Conservation (phyloP, 2,113 vertebrate genomes). For the Podilymbus podiceps region DNA sequence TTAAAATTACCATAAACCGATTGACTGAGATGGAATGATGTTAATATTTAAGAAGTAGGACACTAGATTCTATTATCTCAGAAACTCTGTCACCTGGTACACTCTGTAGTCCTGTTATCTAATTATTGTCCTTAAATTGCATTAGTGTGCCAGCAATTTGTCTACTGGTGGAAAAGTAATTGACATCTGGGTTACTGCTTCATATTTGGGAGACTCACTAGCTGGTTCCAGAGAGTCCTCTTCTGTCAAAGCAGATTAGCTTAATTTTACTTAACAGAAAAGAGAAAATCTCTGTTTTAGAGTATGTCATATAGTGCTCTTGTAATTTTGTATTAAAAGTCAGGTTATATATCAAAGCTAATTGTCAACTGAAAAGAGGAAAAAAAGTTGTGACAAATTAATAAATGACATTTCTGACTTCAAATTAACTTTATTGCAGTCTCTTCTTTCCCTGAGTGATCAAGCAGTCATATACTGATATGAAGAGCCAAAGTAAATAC, state of each 20-base stretch:
- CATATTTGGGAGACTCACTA: constrained; percentile 72
- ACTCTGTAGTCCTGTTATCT: constrained; percentile 81
- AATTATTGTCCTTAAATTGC: constrained; percentile 82
- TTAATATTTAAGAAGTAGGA: constrained; percentile 83
- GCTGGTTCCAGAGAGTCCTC: constrained; percentile 69
- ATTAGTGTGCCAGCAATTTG: constrained; percentile 80
- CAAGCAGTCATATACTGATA: background rate
- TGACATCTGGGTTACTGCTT: constrained; percentile 81
- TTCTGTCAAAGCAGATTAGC: constrained; percentile 74
- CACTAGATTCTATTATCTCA: constrained; percentile 82
- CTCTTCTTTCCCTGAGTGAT: background rate
- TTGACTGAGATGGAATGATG: constrained; percentile 80
- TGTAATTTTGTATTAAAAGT: constrained; percentile 70
- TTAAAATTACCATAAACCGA: constrained; percentile 81
- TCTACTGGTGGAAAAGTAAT: constrained; percentile 79
- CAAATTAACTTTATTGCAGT: constrained; percentile 34
- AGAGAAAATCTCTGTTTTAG: constrained; percentile 11
- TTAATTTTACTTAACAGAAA: constrained; percentile 65
- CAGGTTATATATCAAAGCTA: constrained; percentile 54
- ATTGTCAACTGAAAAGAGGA: constrained; percentile 47
- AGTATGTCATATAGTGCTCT: background rate
- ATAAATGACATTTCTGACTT: constrained; percentile 61
- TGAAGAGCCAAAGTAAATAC: background rate
- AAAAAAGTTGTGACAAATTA: constrained; percentile 41
- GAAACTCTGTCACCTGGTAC: constrained; percentile 80